Conservation (phyloP, 2,888 invertebrate genomes). For the Drosophila maculinotata region DNA sequence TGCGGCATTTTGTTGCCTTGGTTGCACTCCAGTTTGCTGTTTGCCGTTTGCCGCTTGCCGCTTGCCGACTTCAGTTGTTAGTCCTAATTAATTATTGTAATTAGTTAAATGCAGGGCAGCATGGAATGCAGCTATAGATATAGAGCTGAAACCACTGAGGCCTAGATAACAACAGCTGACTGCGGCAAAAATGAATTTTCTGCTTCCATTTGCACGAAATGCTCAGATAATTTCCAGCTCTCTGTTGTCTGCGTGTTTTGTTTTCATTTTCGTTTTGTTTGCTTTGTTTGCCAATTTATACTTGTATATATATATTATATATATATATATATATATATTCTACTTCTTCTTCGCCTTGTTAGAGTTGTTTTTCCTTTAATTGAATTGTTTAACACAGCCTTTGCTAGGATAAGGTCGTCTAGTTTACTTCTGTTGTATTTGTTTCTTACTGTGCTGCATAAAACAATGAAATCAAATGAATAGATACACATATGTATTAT, state of each 20-base stretch:
- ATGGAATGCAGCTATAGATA: constrained; percentile 12
- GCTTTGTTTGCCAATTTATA: constrained; percentile 55
- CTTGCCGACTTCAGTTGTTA: constrained; percentile 63
- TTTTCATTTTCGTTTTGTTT: constrained; percentile 39
- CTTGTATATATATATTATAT: constrained; percentile 12
- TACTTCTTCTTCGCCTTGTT: constrained; percentile 10
- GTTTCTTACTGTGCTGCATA: constrained; percentile 11
- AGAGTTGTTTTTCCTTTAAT: constrained; percentile 34
- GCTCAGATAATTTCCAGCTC: constrained; percentile 65
- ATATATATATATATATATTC: background rate
- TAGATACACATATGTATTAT: constrained; percentile 1
- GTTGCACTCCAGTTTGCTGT: constrained; percentile 28
- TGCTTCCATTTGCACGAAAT: constrained; percentile 72
- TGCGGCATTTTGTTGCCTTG: constrained; percentile 41
- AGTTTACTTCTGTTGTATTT: constrained; percentile 14
- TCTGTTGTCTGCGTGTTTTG: constrained; percentile 27
- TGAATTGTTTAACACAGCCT: constrained; percentile 39
- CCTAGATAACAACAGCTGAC: constrained; percentile 71
- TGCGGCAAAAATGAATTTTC: constrained; percentile 73
- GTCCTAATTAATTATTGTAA: constrained; percentile 77
- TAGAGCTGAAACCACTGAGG: constrained; percentile 14
- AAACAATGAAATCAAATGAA: constrained; percentile 36
- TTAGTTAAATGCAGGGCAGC: constrained; percentile 72
- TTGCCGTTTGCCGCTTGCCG: constrained; percentile 17
- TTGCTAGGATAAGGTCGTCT: constrained; percentile 19